Evolutionary conservation across 2,797 vertebrate species (phyloP).

Genomic region (Gallirallus australis): DNA sequence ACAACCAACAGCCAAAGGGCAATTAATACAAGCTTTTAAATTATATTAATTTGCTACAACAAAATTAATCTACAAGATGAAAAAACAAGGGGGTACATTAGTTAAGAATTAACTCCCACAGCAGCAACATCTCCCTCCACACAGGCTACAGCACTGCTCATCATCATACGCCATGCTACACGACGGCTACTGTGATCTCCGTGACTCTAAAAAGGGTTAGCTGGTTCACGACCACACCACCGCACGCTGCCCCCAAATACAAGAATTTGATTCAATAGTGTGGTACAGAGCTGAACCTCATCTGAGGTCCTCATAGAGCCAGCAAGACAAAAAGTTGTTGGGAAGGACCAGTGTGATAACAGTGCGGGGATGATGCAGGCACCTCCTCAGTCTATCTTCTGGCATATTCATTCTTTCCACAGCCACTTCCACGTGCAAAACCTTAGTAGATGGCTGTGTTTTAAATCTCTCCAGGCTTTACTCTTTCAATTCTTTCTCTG

Average conservation of each 20-base stretch:
- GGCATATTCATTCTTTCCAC: neutral
- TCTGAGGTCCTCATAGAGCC: neutral
- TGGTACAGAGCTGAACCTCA: neutral
- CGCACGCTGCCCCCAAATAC: accelerated
- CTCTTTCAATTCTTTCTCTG: neutral
- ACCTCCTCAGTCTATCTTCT: neutral
- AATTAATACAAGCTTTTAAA: neutral
- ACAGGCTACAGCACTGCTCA: neutral
- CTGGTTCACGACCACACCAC: neutral
- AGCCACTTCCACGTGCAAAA: neutral
- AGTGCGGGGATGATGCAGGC: neutral
- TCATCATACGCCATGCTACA: neutral
- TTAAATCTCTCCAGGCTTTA: neutral
- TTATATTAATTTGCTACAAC: too few species aligned
- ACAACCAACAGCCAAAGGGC: neutral
- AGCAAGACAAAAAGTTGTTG: neutral
- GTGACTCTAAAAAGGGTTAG: neutral
- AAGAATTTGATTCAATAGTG: neutral
- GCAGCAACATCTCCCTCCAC: neutral
- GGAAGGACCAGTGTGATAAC: neutral
- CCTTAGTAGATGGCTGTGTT: neutral
- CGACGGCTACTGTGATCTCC: accelerated
- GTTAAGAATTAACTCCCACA: neutral
- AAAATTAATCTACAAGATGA: neutral
- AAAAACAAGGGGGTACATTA: neutral